Conservation (phyloP, 2,113 vertebrate genomes). For the Brachirus orientalis region DNA sequence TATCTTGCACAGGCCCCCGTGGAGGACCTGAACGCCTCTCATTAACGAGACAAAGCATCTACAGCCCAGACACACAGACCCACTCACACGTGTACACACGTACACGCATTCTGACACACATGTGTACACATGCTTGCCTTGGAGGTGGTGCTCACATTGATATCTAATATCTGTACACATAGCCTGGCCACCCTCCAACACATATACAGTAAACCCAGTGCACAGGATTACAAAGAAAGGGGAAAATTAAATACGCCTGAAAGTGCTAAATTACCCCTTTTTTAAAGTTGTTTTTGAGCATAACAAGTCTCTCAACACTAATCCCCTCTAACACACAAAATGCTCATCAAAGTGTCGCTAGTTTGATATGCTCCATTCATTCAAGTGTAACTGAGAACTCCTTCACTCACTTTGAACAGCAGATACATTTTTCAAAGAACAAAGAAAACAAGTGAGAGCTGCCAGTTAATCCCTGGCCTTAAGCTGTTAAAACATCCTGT, state of each 20-base stretch:
- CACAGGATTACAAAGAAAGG: conserved; percentile 36
- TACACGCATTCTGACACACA: conserved; percentile 43
- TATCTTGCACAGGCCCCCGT: conserved; percentile 77
- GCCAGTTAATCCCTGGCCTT: conserved; percentile 64
- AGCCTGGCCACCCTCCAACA: conserved; percentile 43
- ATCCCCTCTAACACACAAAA: conserved; percentile 60
- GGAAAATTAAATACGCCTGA: conserved; percentile 28
- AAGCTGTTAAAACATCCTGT: conserved; percentile 66
- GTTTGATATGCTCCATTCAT: conserved; percentile 62
- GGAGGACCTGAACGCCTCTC: conserved; percentile 72
- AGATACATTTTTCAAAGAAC: conserved; percentile 57
- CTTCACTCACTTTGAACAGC: conserved; percentile 50
- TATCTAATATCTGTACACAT: conserved; percentile 42
- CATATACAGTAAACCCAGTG: conserved; percentile 14
- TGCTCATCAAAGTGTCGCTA: conserved; percentile 53
- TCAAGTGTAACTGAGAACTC: conserved; percentile 54
- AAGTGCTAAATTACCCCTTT: conserved; percentile 44
- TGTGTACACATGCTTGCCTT: conserved; percentile 33
- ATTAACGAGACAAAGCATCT: conserved; percentile 76
- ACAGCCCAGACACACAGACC: conserved; percentile 60
- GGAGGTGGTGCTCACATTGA: conserved; percentile 52
- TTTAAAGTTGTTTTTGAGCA: conserved; percentile 42
- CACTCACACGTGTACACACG: conserved; percentile 53
- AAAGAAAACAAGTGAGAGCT: conserved; percentile 29
- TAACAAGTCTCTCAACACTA: conserved; percentile 48